Evolutionary conservation across 2,113 vertebrate genomes (phyloP), one percentile per base, ranked within the genome.

Genomic region (Hydrochoerus hydrochaeris): DNA sequence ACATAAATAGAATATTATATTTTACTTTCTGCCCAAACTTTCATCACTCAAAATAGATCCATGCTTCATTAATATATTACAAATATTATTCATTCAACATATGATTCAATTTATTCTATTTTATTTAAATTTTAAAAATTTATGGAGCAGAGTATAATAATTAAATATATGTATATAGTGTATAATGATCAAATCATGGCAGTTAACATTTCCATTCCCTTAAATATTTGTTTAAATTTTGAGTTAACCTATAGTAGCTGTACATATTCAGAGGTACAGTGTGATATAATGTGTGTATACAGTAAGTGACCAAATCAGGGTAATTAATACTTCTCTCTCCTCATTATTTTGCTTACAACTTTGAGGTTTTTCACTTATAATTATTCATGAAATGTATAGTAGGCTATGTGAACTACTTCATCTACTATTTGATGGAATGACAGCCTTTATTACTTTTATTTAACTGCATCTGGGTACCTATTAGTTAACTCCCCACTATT

Each of bases 1-100:
- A 52, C 44, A 24, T 81, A 28, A 95, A 80, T 83, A 24, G 60
- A 93, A 91, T 96, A 77, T 84, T 78, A 82, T 88, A 26, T 46
- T 44, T 73, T 88, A 63, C 65, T 92, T 93, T 95, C 26, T 85
- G 16, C n/a, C 5, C 58, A 95, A 90, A 96, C 22, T 35, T 73
- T 63, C 22, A 92, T 17, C 24, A 92, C 54, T 80, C 71, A 85
- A 73, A 71, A 67, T 38, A 73, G 4, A 88, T 44, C 28, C 4
- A 69, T 22, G 1, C 7, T 77, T 46, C 6, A 93, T 90, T 96
- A 63, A 67, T 57, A 85, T 73, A 85, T 52, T 57, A 17, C 3
- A 96, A 4, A 57, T 82, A 58, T 62, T 81, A 32, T 11, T 75
- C 16, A 91, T 5, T 41, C 35, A 65, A 86, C 4, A 78, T 58